phyloP scores from a whole-genome alignment of 2,113 vertebrate species.

The Lota lota region DNA sequence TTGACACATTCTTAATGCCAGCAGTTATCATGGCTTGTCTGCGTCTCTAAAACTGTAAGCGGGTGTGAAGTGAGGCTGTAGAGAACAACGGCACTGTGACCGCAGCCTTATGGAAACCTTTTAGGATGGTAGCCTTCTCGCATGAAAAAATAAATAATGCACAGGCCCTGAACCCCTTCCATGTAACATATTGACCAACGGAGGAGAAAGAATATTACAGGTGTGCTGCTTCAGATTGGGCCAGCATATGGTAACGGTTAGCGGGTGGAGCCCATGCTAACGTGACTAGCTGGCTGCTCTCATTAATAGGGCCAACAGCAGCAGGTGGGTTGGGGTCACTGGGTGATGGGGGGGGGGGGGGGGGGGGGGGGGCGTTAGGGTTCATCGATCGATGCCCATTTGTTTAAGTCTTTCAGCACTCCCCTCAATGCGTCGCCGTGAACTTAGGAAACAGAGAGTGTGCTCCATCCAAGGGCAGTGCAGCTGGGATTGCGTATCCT shows the following conservation, averaged over 20 bases:
- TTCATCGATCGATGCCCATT: conserved; percentile 37
- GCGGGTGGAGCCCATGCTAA: conserved; percentile 35
- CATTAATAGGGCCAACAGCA: conserved; percentile 47
- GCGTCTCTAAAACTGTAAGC: conserved; percentile 54
- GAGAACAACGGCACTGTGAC: conserved; percentile 36
- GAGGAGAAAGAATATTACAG: conserved; percentile 52
- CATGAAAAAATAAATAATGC: conserved; percentile 33
- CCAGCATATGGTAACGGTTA: conserved; percentile 69
- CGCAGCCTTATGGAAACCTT: conserved; percentile 27
- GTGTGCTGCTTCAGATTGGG: conserved; percentile 56
- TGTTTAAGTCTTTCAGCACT: conserved; percentile 43
- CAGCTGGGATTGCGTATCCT: conserved; percentile 38
- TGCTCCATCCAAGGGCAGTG: conserved; percentile 11
- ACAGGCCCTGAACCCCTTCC: conserved; percentile 18
- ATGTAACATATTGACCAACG: conserved; percentile 59
- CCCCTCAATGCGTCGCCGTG: conserved; percentile 36
- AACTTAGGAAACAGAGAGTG: conserved; percentile 46
- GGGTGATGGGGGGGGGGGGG: conserved; percentile 40
- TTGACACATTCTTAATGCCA: conserved; percentile 52
- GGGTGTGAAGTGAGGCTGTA: conserved; percentile 44
- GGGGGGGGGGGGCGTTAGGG: too few species aligned
- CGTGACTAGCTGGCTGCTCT: conserved; percentile 54
- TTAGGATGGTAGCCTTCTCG: background rate
- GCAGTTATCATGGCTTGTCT: conserved; percentile 37
- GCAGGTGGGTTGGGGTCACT: conserved; percentile 21